Conservation (phyloP, 2,888 invertebrate species). For the Caenorhabditis macrosperma region DNA sequence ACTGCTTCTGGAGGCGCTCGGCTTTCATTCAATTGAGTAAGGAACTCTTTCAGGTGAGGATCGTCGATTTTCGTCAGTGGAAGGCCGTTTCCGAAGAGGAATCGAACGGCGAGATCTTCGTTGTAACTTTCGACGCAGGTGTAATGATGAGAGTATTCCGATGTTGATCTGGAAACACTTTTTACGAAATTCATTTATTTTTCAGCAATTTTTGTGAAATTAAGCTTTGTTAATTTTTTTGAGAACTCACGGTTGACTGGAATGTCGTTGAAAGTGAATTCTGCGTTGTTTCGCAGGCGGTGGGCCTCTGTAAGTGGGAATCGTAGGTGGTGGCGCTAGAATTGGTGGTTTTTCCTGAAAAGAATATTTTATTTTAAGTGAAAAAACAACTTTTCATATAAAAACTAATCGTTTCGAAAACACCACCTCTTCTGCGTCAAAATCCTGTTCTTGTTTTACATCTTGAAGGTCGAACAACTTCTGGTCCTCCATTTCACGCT, state of each 20-base stretch:
- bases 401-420: neutral
- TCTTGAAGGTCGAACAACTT: neutral
- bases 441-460: neutral
- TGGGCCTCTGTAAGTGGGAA: neutral
- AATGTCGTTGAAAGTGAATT: neutral
- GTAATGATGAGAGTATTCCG: neutral
- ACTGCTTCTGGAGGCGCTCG: constrained; percentile 6
- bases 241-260: neutral
- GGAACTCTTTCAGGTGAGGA: constrained; percentile 2
- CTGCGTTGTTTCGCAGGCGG: neutral
- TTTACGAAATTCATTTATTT: neutral
- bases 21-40: constrained; percentile 4
- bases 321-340: constrained; percentile 15
- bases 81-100: constrained; percentile 31
- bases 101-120: constrained; percentile 23
- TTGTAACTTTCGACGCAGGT: constrained; percentile 22
- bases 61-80: constrained; percentile 16
- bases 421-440: neutral
- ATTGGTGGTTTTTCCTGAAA: constrained; percentile 25
- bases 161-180: neutral
- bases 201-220: neutral
- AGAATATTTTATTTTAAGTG: neutral
- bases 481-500: neutral
- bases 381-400: neutral
- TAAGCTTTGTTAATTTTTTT: neutral